A percentile compares a stretch with the other conserved stretches of the same genome.
These are phyloP conservation scores for Nipponia nippon DNA, from an alignment of 2,113 vertebrate species.

Conservation along the genomic window DNA sequence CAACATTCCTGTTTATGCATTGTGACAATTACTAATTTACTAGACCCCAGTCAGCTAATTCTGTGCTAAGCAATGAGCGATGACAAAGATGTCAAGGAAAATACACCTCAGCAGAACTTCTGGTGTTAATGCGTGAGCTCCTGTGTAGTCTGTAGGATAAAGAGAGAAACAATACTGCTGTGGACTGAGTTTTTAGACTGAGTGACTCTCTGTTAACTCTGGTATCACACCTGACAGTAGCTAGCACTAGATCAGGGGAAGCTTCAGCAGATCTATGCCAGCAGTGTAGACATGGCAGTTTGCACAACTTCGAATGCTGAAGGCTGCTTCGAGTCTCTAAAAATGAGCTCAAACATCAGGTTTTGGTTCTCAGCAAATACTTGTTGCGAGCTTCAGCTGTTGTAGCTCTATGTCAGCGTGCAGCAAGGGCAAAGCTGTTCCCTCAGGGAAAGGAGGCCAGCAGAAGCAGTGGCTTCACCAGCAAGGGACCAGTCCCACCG, in stretches of 20 bases:
- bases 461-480: not conserved
- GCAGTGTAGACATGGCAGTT: not conserved
- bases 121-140: not conserved
- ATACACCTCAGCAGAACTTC: not conserved
- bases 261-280: not conserved
- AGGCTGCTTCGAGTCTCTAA: too few species aligned
- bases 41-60: not conserved
- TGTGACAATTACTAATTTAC: not conserved
- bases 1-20: not conserved
- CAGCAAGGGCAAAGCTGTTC: not conserved
- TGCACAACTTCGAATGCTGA: not conserved
- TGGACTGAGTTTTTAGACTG: not conserved
- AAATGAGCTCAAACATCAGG: not conserved
- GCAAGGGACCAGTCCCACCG: not conserved
- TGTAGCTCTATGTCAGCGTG: not conserved
- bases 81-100: not conserved
- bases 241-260: not conserved
- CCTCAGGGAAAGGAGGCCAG: not conserved
- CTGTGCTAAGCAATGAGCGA: not conserved
- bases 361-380: not conserved
- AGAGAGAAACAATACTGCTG: fast-evolving
- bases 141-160: not conserved
- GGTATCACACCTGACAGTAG: not conserved
- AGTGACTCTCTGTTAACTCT: not conserved
- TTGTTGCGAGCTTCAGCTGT: not conserved